A percentile compares a stretch with the other conserved stretches of the same genome.
These are phyloP conservation scores for Eubasilissa splendida DNA, from an alignment of 2,888 invertebrate species.

Conservation along the genomic window DNA sequence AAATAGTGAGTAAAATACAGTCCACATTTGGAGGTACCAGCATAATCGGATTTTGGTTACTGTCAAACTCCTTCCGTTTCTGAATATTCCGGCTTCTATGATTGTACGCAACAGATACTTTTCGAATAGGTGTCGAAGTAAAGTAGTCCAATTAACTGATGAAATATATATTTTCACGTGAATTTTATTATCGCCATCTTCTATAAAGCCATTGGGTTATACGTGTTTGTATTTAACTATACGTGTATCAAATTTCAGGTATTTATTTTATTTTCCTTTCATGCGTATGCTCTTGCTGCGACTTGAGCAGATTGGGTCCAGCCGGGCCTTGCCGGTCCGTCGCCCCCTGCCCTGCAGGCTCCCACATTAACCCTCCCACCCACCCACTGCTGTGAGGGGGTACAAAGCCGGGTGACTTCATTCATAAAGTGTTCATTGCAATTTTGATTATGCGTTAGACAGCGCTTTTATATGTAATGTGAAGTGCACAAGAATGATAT, in stretches of 20 bases:
- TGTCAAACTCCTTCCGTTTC: no score
- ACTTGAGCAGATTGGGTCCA: slow-evolving; percentile 1
- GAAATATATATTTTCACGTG: not conserved
- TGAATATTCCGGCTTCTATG: no score
- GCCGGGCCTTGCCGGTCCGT: slow-evolving; percentile 32
- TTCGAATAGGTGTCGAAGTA: no score
- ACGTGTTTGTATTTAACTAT: slow-evolving; percentile 26
- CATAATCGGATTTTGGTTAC: no score
- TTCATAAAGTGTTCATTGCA: no score
- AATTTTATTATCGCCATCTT: no score
- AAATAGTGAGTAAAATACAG: no score
- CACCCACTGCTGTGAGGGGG: not conserved
- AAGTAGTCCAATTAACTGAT: not conserved
- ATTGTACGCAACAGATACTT: no score
- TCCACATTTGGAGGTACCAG: no score
- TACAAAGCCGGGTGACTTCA: not conserved
- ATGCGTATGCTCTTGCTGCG: slow-evolving; percentile 19
- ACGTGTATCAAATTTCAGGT: slow-evolving; percentile 50
- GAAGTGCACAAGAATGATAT: no score
- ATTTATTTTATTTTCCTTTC: slow-evolving; percentile 45
- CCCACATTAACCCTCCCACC: slow-evolving; percentile 6
- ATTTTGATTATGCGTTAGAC: no score
- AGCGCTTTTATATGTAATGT: no score
- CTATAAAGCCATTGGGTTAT: not conserved
- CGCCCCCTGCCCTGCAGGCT: slow-evolving; percentile 13